Base-by-base conservation (phyloP, 2,797 vertebrate species). In the Champsocephalus esox region DNA sequence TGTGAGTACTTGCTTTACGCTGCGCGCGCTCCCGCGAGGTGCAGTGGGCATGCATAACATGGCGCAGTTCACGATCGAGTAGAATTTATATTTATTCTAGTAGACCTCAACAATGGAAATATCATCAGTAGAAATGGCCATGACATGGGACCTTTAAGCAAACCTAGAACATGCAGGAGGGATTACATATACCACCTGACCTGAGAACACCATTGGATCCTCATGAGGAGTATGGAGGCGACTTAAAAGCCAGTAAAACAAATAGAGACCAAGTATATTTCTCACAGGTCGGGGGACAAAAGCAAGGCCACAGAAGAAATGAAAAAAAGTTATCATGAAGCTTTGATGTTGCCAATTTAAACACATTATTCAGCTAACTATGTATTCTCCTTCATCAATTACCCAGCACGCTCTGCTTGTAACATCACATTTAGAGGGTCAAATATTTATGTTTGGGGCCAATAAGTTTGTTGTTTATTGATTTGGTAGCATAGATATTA, bases 131-230 rank as follows among this genome's bases (percentile, higher is more conserved):
- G 24, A 28, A 28, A 28, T 28, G 24, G 3, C 24, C 24, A 28
- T 28, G 24, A 28, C 24, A 28, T 28, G 24, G 24, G 24, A 28
- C 24, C 24, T 28, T 28, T 28, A 58, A 79, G 64, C 46, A 48
- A 14, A 66, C 44, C 38, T 51, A 75, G 65, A 56, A 55, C 45
- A 69, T 58, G 55, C 74, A 56, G 70, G 41, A 78, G 66, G 57
- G 57, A 81, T 77, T 49, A 76, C 41, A 73, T 50, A 34, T 50
- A 66, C 38, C 38, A 46, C 50, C 59, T 81, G 69, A 77, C 68
- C 54, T 54, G 44, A 63, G 13, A 68, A 57, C 8, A 9, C 49
- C 49, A 44, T 3, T 17, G 19, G 60, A 50, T 49, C 65, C 51
- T 69, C 54, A 41, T 51, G 56, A 71, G 52, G 38, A 62, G 21